Evolutionary conservation across 2,888 invertebrate genomes (phyloP), one percentile per base, ranked within the genome.

Genomic region (Lasioglossum malachurum): DNA sequence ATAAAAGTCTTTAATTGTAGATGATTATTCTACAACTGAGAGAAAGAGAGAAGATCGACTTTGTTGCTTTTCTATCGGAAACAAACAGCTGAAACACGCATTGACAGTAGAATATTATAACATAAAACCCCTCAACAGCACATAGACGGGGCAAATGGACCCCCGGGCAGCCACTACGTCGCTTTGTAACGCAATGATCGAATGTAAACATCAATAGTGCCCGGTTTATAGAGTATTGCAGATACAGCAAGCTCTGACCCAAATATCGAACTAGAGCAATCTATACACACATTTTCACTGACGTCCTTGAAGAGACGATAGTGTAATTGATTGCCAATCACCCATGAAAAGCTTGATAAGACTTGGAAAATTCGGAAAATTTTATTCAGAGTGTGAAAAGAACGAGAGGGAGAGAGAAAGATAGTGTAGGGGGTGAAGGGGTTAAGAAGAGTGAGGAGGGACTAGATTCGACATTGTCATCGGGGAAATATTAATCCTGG

Each of bases 401-500:
- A 64, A 7, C 7, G 31, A 16, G 16, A 31, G 16, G 0, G 31
- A 27, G 14, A 67, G 35, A 35, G 67, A 67, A 16, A 35, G 19
- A 19, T 19, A 0, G 3, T 8, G 23, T 4, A 19, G 16, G 7
- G 4, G 31, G 16, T 7, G 31, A 31, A 31, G 31, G 31, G 64
- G 64, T 16, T 69, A 69, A 69, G 69, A 38, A 69, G 35, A 23
- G 69, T 4, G 38, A 12, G n/a, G n/a, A 4, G 57, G 12, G 57
- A n/a, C 57, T 23, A 23, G 41, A 71, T 71, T 41, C 71, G 41
- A 23, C 71, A n/a, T 38, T 71, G 83, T 85, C 83, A 81, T 84
- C 82, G 77, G 16, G 44, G 71, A 49, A 46, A 84, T 75, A 82
- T 84, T 82, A 81, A 84, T 84, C 82, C 49, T 64, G 38, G 64